phyloP scores from a whole-genome alignment of 2,113 vertebrate species.

The Sprattus sprattus region DNA sequence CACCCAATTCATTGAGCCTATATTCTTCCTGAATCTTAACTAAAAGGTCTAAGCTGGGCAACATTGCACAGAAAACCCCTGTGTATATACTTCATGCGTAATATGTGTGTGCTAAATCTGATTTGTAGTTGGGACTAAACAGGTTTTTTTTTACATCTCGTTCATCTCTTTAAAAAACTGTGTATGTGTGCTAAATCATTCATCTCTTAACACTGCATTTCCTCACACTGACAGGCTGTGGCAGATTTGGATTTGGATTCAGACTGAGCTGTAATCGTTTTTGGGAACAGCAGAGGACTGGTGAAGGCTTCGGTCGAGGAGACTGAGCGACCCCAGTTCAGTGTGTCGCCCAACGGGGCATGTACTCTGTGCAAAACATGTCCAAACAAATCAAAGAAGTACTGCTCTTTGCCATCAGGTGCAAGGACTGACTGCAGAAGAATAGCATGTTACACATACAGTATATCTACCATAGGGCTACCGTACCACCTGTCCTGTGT shows the following conservation, averaged over 20 bases:
- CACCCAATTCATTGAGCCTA: neutral
- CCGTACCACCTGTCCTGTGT: neutral
- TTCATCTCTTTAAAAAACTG: no score
- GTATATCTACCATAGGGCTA: neutral
- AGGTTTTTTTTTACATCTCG: no score
- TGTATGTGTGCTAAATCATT: no score
- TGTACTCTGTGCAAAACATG: neutral
- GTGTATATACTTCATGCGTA: no score
- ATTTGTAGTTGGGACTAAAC: no score
- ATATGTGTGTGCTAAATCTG: no score
- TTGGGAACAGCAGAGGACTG: neutral
- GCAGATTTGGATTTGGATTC: neutral
- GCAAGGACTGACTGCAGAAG: neutral
- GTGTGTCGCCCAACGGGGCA: no score
- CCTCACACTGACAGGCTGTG: neutral
- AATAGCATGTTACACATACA: neutral
- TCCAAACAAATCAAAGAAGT: neutral
- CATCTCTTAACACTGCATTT: no score
- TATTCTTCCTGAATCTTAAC: no score
- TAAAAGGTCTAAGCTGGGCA: no score
- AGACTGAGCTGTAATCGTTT: neutral
- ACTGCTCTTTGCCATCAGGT: neutral
- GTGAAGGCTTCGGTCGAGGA: neutral
- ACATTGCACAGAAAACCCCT: neutral
- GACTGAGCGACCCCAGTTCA: no score